A percentile compares a stretch with the other conserved stretches of the same genome.
phyloP scores from a whole-genome alignment of 1,140 invertebrate species.

The Acyrthosiphon pisum region DNA sequence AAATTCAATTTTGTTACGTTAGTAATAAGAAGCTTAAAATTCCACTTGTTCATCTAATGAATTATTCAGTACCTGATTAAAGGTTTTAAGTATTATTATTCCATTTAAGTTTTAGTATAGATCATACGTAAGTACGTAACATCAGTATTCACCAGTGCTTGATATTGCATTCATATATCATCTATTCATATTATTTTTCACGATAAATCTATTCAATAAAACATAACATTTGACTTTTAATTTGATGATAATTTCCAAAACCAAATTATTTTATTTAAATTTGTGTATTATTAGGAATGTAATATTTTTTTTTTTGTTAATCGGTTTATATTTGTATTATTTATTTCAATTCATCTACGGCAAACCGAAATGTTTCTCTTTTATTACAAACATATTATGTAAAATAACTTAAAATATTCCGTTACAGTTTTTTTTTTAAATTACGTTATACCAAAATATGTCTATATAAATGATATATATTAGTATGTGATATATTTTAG shows the following conservation, averaged over 20 bases:
- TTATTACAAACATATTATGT: conserved; percentile 17
- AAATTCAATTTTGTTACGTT: too few species aligned
- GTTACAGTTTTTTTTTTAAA: not conserved
- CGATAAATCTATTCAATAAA: not conserved
- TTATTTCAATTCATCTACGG: not conserved
- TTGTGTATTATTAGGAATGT: not conserved
- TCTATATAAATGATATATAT: not conserved
- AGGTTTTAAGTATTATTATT: not conserved
- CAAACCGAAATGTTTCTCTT: not conserved
- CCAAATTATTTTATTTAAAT: not conserved
- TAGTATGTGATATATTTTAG: too few species aligned
- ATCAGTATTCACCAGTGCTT: not conserved
- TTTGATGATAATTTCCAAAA: not conserved
- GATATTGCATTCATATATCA: not conserved
- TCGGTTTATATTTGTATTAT: not conserved
- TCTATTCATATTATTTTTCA: not conserved
- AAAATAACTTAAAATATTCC: conserved; percentile 11
- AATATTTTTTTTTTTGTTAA: not conserved
- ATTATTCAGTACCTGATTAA: not conserved
- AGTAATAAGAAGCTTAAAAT: not conserved
- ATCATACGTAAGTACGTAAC: not conserved
- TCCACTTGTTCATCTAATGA: not conserved
- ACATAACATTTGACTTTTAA: not conserved
- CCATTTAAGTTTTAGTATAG: not conserved
- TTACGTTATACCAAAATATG: not conserved